A percentile compares a stretch with the other conserved stretches of the same genome.
Conservation (phyloP, 2,888 invertebrate species). For the Bimastos eiseni region DNA sequence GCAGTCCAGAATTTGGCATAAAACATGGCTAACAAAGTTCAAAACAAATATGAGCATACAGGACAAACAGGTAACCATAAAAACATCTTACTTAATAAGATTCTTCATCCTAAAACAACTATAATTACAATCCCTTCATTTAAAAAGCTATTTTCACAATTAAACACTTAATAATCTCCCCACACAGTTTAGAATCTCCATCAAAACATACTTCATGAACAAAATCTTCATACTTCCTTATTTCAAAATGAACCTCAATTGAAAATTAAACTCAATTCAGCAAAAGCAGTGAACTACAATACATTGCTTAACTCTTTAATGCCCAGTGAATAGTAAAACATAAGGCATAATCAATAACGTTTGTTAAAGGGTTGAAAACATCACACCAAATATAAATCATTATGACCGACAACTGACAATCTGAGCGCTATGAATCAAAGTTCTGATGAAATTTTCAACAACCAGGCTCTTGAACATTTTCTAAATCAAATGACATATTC, state of each 20-base stretch:
- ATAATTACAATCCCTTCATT: background rate
- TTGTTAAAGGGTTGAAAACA: too few species aligned
- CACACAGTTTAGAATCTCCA: background rate
- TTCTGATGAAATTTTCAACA: too few species aligned
- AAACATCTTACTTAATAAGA: background rate
- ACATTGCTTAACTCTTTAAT: background rate
- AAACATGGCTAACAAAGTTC: too few species aligned
- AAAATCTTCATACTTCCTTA: background rate
- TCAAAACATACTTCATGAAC: background rate
- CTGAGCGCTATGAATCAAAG: background rate
- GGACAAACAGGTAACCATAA: background rate
- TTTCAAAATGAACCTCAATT: too few species aligned
- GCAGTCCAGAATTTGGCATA: background rate
- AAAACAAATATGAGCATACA: background rate
- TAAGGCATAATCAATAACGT: too few species aligned
- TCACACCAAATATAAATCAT: background rate
- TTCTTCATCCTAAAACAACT: background rate
- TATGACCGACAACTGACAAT: slow-evolving; percentile 5
- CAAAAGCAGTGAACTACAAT: too few species aligned
- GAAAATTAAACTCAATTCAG: too few species aligned
- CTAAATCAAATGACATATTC: too few species aligned
- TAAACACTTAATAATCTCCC: background rate
- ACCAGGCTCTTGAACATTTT: too few species aligned
- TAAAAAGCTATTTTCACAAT: background rate
- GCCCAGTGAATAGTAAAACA: too few species aligned